A percentile compares a stretch with the other conserved stretches of the same genome.
Conservation (phyloP, 1,140 invertebrate genomes). For the Drosophila sp. region DNA sequence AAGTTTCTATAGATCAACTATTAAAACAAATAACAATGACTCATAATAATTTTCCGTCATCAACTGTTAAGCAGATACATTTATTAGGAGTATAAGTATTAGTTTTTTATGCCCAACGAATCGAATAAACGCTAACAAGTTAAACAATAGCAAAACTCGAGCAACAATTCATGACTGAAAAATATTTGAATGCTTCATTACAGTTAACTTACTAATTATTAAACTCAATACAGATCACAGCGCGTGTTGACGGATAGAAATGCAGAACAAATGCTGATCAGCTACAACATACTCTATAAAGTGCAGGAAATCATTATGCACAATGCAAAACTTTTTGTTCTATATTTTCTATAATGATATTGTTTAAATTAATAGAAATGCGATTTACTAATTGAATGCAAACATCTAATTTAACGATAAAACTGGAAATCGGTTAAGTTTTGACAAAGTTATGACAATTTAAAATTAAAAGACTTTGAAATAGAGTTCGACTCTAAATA, state of each 20-base stretch:
- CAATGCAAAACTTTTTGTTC: neutral
- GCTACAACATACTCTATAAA: constrained; percentile 1
- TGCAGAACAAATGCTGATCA: neutral
- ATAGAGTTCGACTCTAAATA: too few species aligned
- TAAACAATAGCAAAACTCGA: constrained; percentile 16
- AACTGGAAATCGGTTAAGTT: too few species aligned
- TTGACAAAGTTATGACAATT: too few species aligned
- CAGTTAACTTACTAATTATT: constrained; percentile 36
- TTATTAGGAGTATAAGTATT: neutral
- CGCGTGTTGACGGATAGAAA: constrained; percentile 29
- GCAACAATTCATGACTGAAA: constrained; percentile 29
- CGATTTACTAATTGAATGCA: too few species aligned
- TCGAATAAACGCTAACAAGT: constrained; percentile 20
- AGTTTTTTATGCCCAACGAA: neutral
- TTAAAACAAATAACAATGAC: too few species aligned
- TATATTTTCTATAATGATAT: neutral
- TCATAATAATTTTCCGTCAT: neutral
- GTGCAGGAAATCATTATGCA: neutral
- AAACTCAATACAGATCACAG: constrained; percentile 19
- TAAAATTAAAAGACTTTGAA: too few species aligned
- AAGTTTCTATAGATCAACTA: too few species aligned
- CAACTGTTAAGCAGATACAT: too few species aligned
- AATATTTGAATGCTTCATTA: constrained; percentile 44
- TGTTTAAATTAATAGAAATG: too few species aligned
- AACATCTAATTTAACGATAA: too few species aligned